These are phyloP conservation scores for Pelochelys cantorii DNA, from an alignment of 2,797 vertebrate species.

Conservation along the genomic window DNA sequence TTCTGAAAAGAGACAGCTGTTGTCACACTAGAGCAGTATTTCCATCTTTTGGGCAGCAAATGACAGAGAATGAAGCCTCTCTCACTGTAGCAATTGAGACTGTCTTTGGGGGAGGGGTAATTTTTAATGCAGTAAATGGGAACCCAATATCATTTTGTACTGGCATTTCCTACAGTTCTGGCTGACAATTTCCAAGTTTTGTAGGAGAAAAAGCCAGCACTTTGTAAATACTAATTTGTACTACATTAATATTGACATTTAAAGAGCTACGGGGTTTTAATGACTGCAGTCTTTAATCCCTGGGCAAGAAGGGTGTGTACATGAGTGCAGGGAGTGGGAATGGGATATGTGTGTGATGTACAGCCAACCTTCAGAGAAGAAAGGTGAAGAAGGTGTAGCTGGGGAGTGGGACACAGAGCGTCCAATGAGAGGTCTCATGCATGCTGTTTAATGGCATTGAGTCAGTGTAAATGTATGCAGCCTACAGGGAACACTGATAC, in stretches of 20 bases:
- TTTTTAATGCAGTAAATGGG: background rate
- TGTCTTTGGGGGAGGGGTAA: accelerated
- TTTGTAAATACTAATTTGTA: background rate
- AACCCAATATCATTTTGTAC: background rate
- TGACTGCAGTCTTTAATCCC: background rate
- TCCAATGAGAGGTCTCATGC: background rate
- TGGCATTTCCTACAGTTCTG: background rate
- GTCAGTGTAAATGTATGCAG: background rate
- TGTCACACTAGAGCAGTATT: background rate
- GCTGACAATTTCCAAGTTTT: background rate
- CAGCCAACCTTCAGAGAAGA: background rate
- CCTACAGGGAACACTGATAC: background rate
- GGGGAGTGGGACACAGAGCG: background rate
- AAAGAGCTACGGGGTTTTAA: background rate
- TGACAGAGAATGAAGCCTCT: background rate
- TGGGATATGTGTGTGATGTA: background rate
- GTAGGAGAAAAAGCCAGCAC: background rate
- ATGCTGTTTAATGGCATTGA: background rate
- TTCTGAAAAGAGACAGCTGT: background rate
- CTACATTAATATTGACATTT: background rate
- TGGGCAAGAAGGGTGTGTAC: background rate
- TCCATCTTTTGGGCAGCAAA: background rate
- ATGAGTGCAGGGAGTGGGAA: background rate
- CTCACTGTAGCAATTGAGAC: background rate
- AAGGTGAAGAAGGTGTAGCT: background rate